Conservation (phyloP, 35 echinoderm and acorn worm species). For the Patiria miniata region DNA sequence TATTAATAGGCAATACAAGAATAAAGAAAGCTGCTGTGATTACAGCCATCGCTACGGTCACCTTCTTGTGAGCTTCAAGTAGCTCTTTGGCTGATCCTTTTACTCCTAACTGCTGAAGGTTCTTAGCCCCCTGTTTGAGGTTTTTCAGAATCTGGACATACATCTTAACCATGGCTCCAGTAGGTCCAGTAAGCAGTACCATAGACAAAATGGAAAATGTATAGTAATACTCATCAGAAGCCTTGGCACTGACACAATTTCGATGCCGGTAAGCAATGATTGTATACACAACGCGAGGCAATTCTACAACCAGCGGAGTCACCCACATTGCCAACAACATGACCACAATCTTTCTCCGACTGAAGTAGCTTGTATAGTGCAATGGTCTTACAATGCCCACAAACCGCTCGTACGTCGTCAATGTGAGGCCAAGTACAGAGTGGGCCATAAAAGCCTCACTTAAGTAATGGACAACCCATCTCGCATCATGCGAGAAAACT, state of each 20-base stretch:
- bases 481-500: neutral
- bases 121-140: neutral
- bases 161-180: neutral
- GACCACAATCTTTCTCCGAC: neutral
- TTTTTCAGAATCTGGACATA: neutral
- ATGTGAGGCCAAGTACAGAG: neutral
- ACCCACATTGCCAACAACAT: neutral
- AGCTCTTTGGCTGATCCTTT: neutral
- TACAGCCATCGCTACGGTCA: neutral
- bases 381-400: neutral
- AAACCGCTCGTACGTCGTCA: neutral
- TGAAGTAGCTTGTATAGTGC: neutral
- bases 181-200: neutral
- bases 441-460: neutral
- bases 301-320: neutral
- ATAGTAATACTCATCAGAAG: no score
- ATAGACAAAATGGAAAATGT: no score
- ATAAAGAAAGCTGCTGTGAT: constrained; percentile 8
- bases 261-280: neutral
- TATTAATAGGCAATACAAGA: neutral
- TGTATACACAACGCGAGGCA: neutral
- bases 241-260: no score
- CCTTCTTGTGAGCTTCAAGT: neutral
- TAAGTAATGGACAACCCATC: neutral
- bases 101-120: neutral